Base-by-base conservation (phyloP, 1,140 invertebrate species). In the Bombus waltoni region DNA sequence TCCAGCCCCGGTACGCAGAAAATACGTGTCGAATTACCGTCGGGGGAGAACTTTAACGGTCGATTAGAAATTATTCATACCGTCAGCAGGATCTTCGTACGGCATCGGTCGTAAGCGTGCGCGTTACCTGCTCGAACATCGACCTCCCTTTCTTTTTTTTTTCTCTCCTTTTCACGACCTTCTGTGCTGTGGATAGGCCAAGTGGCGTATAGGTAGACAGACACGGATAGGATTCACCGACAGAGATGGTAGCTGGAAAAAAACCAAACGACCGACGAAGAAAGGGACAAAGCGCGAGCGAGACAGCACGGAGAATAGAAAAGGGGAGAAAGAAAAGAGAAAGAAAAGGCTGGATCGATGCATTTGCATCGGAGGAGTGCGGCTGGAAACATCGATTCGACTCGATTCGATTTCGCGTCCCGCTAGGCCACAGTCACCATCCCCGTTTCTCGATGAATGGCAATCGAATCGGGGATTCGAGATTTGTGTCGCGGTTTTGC, bases 401-500 rank as follows among this genome's bases (percentile, higher is more conserved):
- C 57, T 76, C 86, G 89, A 89, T 88, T 88, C 80, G 88, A 88
- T 90, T 86, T 83, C 78, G 66, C 88, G 62, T 83, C 65, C 74
- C 59, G 62, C 5, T 70, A 53, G 68, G 70, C 80, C 68, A 35
- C 73, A 47, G 59, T 70, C 71, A 53, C 70, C 72, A 77, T 47
- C 35, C 66, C 74, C 18, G 10, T 68, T n/a, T 11, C 32, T 44
- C 71, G 65, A 53, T 87, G 85, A 91, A 91, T 90, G 88, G 75
- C 88, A 91, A 91, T 91, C 90, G 87, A 91, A 91, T 92, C 88
- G 83, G 83, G 87, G 42, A 90, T 87, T 89, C 62, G 85, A 91
- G 91, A 91, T 91, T 91, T 76, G 85, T 87, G 90, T 89, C 90
- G 90, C 85, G 86, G 89, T 90, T 92, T 91, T 92, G 90, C 91